Base-by-base conservation (phyloP, 1,140 invertebrate species). In the Lanistes nyassanus region DNA sequence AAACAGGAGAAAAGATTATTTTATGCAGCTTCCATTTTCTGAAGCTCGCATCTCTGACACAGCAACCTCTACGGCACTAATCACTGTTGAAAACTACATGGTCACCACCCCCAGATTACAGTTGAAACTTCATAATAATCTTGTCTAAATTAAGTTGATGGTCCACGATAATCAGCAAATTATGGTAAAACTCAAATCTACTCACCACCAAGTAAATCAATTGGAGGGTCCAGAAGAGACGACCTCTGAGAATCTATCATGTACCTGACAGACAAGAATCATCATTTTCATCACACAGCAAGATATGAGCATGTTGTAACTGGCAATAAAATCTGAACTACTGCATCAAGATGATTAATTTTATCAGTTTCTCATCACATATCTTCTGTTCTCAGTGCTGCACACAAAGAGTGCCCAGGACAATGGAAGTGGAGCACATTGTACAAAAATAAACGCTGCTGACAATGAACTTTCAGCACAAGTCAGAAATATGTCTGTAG, bases 191-290 rank as follows among this genome's bases (percentile, higher is more conserved):
- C 36, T 68, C 16, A 6, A 29, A 31, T 5, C 5, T 66, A 55
- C 65, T 82, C 75, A 88, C 88, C 87, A 78, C 77, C 75, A n/a
- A 87, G 70, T 75, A 92, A 85, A 84, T 92, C 90, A 62, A 90
- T 68, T 23, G 92, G 92, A 39, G 91, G 90, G 42, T 92, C 91
- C 31, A 92, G 81, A 13, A 93, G 78, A 13, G 89, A 88, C 74
- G 89, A 88, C 80, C 90, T 89, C 84, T 92, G 91, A 71, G 87
- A 90, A 77, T 91, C 91, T 6, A 91, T 81, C 81, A 92, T 92
- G 78, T 90, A 91, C 70, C 92, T 90, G 81, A 88, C 91, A 5
- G 84, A 84, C 88, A 90, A 16, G 91, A 91, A 75, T 91, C 85
- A 21, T 85, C 87, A 83, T 91, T 92, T 37, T 92, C 92, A 64